Evolutionary conservation across 2,113 vertebrate genomes (phyloP), one percentile per base, ranked within the genome.

Genomic region (Etheostoma spectabile): DNA sequence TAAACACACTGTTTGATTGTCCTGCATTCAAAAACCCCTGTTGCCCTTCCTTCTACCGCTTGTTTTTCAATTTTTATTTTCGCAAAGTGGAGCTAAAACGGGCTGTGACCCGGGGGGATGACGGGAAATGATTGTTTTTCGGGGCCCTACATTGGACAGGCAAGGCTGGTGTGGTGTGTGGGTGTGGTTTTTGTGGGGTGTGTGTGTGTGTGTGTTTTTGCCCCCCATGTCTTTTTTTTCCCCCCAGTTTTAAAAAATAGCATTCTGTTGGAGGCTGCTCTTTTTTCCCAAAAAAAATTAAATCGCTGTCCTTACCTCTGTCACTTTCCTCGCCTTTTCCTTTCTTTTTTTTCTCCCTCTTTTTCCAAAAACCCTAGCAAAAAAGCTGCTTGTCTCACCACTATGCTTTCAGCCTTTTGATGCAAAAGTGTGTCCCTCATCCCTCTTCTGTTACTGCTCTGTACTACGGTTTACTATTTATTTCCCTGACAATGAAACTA

Each of bases 221-320:
- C 18, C 27, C 51, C 2, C 8, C 8, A 10, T 52, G 52, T 83
- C 45, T 71, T 73, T 73, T 56, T 56, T 81, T 74, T 60, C 69
- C 74, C 79, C n/a, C n/a, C n/a, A n/a, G n/a, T n/a, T n/a, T n/a
- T n/a, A n/a, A 84, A 79, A 75, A 84, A 88, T 82, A 85, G 78
- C 35, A 38, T 68, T 66, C 15, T 65, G 64, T 49, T 35, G 35
- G 70, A 84, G 51, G 73, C 79, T 62, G 70, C 59, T 57, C 76
- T 80, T 66, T 77, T 21, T 64, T 83, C n/a, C n/a, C 56, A 74
- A 77, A 83, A 80, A 62, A 80, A 77, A 88, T 88, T 72, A 85
- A 85, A 53, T 79, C 79, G 86, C 67, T 59, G 79, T 73, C 86
- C 86, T 85, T 79, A 76, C 72, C 72, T 76, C 57, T 49, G 49